These are phyloP conservation scores for Myrmecophaga tridactyla DNA, from an alignment of 2,113 vertebrate genomes.

Conservation along the genomic window DNA sequence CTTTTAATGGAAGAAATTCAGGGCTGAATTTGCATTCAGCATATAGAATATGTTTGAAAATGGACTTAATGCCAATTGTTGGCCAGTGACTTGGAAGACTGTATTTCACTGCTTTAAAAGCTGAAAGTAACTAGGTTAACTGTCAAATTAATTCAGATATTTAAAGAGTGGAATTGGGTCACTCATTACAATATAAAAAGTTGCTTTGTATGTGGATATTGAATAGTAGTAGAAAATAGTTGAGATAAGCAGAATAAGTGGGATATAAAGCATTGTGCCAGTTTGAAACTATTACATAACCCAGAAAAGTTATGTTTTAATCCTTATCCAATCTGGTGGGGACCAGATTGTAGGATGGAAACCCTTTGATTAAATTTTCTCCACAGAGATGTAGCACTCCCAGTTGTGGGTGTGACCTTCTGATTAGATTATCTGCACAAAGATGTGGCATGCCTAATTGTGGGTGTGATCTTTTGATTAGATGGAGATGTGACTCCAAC, in stretches of 20 bases:
- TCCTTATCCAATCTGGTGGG: too few species aligned
- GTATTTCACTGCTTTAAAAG: slow-evolving; percentile 51
- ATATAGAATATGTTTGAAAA: not conserved
- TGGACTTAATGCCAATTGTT: not conserved
- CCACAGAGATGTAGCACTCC: too few species aligned
- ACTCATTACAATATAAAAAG: slow-evolving; percentile 27
- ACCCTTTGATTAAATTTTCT: too few species aligned
- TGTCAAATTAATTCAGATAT: slow-evolving; percentile 38
- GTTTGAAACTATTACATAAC: too few species aligned
- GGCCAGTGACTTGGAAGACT: not conserved
- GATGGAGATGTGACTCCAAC: too few species aligned
- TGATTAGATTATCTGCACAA: too few species aligned
- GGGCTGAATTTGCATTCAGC: not conserved
- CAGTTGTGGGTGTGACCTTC: too few species aligned
- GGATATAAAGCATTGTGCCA: slow-evolving; percentile 32
- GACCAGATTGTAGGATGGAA: too few species aligned
- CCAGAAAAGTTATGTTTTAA: too few species aligned
- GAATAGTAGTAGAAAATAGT: slow-evolving; percentile 31
- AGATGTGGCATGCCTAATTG: too few species aligned
- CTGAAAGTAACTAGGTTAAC: not conserved
- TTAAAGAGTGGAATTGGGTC: slow-evolving; percentile 34
- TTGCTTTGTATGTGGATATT: slow-evolving; percentile 47
- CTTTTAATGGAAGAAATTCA: not conserved
- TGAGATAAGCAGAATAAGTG: not conserved
- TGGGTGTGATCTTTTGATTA: too few species aligned